These are phyloP conservation scores for Scarus forsteni DNA, from an alignment of 2,797 vertebrate genomes.

Conservation along the genomic window DNA sequence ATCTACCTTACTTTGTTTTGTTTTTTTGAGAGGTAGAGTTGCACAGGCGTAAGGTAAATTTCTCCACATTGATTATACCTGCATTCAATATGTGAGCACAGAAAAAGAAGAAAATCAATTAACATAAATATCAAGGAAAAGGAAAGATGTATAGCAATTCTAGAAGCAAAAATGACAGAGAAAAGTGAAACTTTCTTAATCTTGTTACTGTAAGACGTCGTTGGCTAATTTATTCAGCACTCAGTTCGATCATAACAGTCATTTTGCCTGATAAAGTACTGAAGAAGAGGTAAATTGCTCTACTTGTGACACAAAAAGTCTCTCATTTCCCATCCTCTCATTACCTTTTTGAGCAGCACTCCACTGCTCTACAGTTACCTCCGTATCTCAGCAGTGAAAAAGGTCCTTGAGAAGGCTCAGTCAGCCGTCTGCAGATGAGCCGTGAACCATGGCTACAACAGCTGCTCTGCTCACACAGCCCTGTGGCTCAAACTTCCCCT, in stretches of 20 bases:
- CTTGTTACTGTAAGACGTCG: not conserved
- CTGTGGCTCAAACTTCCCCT: conserved; percentile 39
- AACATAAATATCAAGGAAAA: too few relatives aligned
- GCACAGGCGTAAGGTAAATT: too few relatives aligned
- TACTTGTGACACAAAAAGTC: not conserved
- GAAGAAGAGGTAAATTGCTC: not conserved
- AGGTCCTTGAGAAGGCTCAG: conserved; percentile 62
- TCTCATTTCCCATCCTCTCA: conserved; percentile 5
- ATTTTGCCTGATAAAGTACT: not conserved
- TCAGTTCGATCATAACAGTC: not conserved
- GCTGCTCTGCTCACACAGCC: conserved; percentile 68
- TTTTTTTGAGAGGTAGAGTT: too few relatives aligned
- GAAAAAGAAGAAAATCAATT: too few relatives aligned
- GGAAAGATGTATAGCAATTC: too few relatives aligned
- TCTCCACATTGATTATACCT: too few relatives aligned
- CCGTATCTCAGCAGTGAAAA: conserved; percentile 32
- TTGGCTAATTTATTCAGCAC: not conserved
- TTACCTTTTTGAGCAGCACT: conserved; percentile 7
- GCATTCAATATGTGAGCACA: too few relatives aligned
- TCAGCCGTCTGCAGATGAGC: conserved; percentile 70
- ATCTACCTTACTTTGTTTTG: too few relatives aligned
- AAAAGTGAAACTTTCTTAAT: not conserved
- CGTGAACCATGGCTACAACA: conserved; percentile 72
- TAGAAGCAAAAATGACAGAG: too few relatives aligned
- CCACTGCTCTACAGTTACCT: conserved; percentile 26